These are phyloP conservation scores for Papilio polytes DNA, from an alignment of 1,140 invertebrate species.

Conservation along the genomic window DNA sequence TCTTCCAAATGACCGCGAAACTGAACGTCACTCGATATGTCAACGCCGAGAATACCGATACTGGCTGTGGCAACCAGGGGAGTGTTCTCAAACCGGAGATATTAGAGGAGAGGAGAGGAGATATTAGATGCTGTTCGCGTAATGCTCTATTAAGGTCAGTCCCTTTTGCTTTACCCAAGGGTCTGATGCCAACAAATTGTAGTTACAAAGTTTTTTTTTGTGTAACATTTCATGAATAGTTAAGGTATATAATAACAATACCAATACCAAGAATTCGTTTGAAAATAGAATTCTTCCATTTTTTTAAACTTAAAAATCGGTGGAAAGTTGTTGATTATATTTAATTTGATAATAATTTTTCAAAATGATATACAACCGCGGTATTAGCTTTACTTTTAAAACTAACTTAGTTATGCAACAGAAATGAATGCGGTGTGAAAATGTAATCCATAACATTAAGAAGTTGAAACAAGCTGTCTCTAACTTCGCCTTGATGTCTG, in stretches of 20 bases:
- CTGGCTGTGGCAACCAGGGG: too few species aligned
- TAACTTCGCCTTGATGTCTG: conserved; percentile 31
- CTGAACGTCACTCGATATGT: too few species aligned
- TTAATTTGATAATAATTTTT: conserved; percentile 1
- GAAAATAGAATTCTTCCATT: too few species aligned
- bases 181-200: conserved; percentile 15
- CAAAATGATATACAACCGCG: not conserved
- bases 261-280: too few species aligned
- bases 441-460: conserved; percentile 39
- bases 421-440: conserved; percentile 36
- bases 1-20: too few species aligned
- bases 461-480: conserved; percentile 37
- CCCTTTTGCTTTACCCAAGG: conserved; percentile 6
- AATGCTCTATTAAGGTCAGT: conserved; percentile 1
- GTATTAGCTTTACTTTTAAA: conserved; percentile 27
- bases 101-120: too few species aligned
- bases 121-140: not conserved
- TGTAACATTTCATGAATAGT: not conserved
- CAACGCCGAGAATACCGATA: too few species aligned
- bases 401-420: conserved; percentile 31
- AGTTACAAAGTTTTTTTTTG: conserved; percentile 14
- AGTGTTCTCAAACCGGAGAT: too few species aligned
- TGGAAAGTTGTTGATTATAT: not conserved
- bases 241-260: not conserved
- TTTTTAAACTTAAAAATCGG: too few species aligned